A percentile compares a stretch with the other conserved stretches of the same genome.
Conservation (phyloP, 2,113 vertebrate species). For the Dascyllus trimaculatus region DNA sequence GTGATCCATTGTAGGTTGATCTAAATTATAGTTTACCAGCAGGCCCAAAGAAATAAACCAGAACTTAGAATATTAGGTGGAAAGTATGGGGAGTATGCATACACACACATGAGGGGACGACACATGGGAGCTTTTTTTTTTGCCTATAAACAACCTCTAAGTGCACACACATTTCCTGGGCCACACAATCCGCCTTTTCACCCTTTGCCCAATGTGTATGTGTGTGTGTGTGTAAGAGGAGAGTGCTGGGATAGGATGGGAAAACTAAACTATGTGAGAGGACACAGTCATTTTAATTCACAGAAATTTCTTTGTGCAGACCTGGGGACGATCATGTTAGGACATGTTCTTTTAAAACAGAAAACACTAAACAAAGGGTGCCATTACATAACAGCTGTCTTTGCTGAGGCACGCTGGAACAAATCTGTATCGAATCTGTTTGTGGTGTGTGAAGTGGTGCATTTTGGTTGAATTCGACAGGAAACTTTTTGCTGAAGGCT, state of each 20-base stretch:
- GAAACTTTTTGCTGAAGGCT: not conserved
- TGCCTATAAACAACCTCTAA: constrained; percentile 53
- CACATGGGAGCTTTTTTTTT: constrained; percentile 39
- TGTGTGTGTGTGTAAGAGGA: constrained; percentile 9
- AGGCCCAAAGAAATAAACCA: constrained; percentile 16
- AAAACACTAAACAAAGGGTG: constrained; percentile 50
- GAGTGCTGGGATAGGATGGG: not conserved
- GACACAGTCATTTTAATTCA: constrained; percentile 2
- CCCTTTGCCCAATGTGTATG: not conserved
- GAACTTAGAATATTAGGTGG: constrained; percentile 10
- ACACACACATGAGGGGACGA: constrained; percentile 18
- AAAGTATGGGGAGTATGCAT: constrained; percentile 59
- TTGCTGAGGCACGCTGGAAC: constrained; percentile 43
- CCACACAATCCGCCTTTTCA: constrained; percentile 56
- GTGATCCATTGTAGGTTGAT: not conserved
- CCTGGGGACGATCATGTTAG: constrained; percentile 10
- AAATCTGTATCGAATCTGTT: not conserved
- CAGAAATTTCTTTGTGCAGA: not conserved
- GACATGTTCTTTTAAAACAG: constrained; percentile 49
- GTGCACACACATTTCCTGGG: constrained; percentile 49
- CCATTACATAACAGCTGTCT: constrained; percentile 9
- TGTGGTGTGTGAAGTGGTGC: not conserved
- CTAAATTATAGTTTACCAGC: constrained; percentile 19
- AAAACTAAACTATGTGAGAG: not conserved
- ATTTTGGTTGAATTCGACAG: not conserved